A percentile compares a stretch with the other conserved stretches of the same genome.
Evolutionary conservation across 2,888 invertebrate genomes (phyloP).

Genomic region (Rhimphoctona megacephalus): DNA sequence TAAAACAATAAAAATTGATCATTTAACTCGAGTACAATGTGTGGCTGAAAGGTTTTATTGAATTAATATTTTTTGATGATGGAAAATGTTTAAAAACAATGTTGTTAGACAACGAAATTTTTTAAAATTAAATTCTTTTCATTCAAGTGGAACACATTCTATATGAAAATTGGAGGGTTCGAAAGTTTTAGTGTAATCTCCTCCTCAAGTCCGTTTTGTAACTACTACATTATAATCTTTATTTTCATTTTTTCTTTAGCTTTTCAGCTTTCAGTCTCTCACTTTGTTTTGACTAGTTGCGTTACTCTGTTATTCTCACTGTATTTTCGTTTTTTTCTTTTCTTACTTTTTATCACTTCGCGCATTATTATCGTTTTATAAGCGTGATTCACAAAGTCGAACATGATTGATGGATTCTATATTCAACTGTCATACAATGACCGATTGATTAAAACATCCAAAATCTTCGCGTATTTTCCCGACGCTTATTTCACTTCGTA

Average conservation of each 20-base stretch:
- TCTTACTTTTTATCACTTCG: slow-evolving; percentile 44
- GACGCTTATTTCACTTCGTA: background rate
- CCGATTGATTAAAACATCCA: slow-evolving; percentile 13
- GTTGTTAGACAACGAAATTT: background rate
- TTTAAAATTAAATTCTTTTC: background rate
- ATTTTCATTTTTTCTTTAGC: slow-evolving; percentile 49
- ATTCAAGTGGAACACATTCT: background rate
- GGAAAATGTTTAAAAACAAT: background rate
- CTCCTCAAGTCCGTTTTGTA: slow-evolving; percentile 56
- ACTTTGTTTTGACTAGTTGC: slow-evolving; percentile 59
- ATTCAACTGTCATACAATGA: slow-evolving; percentile 21
- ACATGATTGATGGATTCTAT: slow-evolving; percentile 1
- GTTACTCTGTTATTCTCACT: slow-evolving; percentile 47
- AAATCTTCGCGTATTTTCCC: background rate
- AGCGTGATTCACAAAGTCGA: slow-evolving; percentile 38
- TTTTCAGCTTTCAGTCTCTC: slow-evolving; percentile 63
- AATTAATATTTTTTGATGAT: background rate
- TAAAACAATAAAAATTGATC: background rate
- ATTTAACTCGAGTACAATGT: background rate
- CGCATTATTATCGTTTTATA: slow-evolving; percentile 40
- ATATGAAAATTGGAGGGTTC: background rate
- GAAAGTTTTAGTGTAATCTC: slow-evolving; percentile 34
- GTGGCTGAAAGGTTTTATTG: background rate
- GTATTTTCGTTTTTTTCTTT: slow-evolving; percentile 18
- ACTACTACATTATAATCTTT: slow-evolving; percentile 66